Evolutionary conservation across 2,888 invertebrate species (phyloP).

Genomic region (Teinopalpus imperialis): DNA sequence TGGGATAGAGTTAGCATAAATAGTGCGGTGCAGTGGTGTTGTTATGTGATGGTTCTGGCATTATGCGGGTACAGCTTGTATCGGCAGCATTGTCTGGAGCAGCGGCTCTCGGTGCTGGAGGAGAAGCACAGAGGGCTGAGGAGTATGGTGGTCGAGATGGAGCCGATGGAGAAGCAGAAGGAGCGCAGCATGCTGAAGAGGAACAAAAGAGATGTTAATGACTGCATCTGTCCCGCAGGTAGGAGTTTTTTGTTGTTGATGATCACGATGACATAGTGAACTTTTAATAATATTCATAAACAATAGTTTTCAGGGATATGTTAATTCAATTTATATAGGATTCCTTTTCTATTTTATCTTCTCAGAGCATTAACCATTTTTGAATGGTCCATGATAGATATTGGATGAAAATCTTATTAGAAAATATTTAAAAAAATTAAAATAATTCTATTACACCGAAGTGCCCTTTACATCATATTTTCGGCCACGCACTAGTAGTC

Average conservation of each 20-base stretch:
- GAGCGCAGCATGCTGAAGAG: slow-evolving; percentile 49
- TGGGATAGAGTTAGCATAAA: slow-evolving; percentile 56
- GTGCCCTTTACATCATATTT: too few species aligned
- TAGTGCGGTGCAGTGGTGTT: slow-evolving; percentile 69
- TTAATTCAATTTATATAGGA: too few species aligned
- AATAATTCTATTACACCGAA: too few species aligned
- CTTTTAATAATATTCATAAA: too few species aligned
- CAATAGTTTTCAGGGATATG: too few species aligned
- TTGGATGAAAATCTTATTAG: too few species aligned
- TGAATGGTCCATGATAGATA: too few species aligned
- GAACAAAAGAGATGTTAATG: slow-evolving; percentile 59
- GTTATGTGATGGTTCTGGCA: slow-evolving; percentile 62
- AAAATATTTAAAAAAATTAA: too few species aligned
- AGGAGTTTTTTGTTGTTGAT: slow-evolving; percentile 32
- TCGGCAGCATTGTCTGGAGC: slow-evolving; percentile 65
- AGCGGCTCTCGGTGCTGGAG: slow-evolving; percentile 60
- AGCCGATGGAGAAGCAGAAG: slow-evolving; percentile 33
- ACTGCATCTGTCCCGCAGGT: slow-evolving; percentile 76
- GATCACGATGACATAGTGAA: too few species aligned
- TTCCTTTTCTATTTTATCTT: too few species aligned
- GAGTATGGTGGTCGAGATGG: slow-evolving; percentile 33
- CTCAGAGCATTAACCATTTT: too few species aligned
- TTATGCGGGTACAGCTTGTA: slow-evolving; percentile 64
- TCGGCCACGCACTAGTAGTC: too few species aligned
- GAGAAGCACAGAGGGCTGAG: slow-evolving; percentile 42